These are phyloP conservation scores for Zaprionus obscuricornis DNA, from an alignment of 2,888 invertebrate genomes.

Conservation along the genomic window DNA sequence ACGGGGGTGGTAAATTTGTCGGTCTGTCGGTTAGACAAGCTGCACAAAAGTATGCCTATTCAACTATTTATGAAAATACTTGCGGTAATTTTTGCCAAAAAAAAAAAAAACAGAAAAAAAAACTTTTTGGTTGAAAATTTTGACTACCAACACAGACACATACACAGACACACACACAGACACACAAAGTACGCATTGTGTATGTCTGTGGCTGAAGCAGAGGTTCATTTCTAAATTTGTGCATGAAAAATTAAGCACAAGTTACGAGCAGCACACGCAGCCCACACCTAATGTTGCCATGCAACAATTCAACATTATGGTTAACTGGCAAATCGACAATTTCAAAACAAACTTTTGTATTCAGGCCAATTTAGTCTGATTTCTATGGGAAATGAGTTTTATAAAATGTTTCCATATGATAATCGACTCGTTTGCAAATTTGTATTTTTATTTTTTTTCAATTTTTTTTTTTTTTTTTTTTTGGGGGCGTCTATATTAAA, in stretches of 20 bases:
- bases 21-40: constrained; percentile 1
- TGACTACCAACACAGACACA: constrained; percentile 7
- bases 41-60: constrained; percentile 59
- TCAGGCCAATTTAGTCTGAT: constrained; percentile 4
- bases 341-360: constrained; percentile 23
- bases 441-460: not conserved
- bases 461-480: too few relatives aligned
- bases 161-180: constrained; percentile 4
- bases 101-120: constrained; percentile 25
- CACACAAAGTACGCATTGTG: not conserved
- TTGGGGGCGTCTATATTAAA: too few relatives aligned
- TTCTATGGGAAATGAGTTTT: not conserved
- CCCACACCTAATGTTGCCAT: too few relatives aligned
- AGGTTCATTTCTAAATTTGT: too few relatives aligned
- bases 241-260: constrained; percentile 33
- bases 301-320: constrained; percentile 39
- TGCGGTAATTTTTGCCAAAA: constrained; percentile 55
- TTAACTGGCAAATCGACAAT: constrained; percentile 46
- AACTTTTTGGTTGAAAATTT: constrained; percentile 23
- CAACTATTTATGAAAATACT: constrained; percentile 75
- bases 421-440: too few relatives aligned
- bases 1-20: not conserved
- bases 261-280: constrained; percentile 21
- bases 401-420: too few relatives aligned
- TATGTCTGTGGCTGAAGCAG: too few relatives aligned